Conservation (phyloP, 1,140 invertebrate species). For the Aphis gossypii region DNA sequence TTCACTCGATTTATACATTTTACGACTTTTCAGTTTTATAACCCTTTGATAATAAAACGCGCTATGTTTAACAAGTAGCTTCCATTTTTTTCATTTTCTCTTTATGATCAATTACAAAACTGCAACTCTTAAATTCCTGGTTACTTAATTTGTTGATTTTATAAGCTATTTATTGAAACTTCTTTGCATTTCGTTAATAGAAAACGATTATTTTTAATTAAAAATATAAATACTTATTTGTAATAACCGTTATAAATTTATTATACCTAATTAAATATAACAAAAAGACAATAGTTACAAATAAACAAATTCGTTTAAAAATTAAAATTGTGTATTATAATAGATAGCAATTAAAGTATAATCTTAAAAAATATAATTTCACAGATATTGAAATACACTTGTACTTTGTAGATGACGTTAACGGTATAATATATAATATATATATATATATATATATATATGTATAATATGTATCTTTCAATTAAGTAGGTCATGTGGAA, state of each 20-base stretch:
- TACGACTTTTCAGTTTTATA: conserved; percentile 52
- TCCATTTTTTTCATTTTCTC: conserved; percentile 36
- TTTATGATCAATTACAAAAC: conserved; percentile 51
- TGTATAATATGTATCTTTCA: neutral
- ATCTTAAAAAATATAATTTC: neutral
- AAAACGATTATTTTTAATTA: neutral
- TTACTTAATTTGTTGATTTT: neutral
- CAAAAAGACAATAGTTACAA: neutral
- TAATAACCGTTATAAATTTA: neutral
- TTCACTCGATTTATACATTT: conserved; percentile 43
- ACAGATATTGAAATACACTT: neutral
- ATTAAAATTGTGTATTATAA: neutral
- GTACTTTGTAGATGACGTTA: neutral
- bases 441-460: neutral
- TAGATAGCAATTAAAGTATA: neutral
- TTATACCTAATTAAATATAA: neutral
- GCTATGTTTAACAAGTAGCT: conserved; percentile 53
- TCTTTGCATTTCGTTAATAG: neutral
- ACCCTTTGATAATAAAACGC: conserved; percentile 41
- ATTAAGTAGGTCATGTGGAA: conserved; percentile 8
- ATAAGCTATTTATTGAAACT: conserved; percentile 18
- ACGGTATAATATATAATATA: too few species aligned
- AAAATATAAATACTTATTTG: neutral
- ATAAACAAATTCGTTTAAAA: neutral
- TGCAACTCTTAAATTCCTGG: conserved; percentile 17